phyloP scores from a whole-genome alignment of 2,888 invertebrate genomes.

The Aproaerema taeniolella region DNA sequence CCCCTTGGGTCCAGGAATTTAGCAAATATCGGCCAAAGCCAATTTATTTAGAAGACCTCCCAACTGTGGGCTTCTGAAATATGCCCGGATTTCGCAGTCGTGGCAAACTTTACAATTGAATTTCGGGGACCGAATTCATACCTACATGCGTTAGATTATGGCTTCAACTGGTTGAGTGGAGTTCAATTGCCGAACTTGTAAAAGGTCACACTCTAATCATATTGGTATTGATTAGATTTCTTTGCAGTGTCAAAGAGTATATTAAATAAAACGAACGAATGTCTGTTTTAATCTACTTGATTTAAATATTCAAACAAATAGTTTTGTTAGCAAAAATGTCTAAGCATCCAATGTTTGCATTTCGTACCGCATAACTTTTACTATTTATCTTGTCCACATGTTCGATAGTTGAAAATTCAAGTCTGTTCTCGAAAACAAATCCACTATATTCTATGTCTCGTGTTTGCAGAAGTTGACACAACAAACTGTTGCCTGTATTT shows the following conservation, averaged over 20 bases:
- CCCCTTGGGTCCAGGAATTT: conserved; percentile 58
- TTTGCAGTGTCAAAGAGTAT: too few species aligned
- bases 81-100: conserved; percentile 25
- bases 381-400: conserved; percentile 9
- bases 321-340: too few species aligned
- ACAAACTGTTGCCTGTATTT: conserved; percentile 67
- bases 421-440: conserved; percentile 8
- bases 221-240: too few species aligned
- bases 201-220: conserved; percentile 4
- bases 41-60: conserved; percentile 44
- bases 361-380: conserved; percentile 5
- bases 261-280: too few species aligned
- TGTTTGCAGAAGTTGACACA: conserved; percentile 29
- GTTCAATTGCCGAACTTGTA: conserved; percentile 5
- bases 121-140: conserved; percentile 19
- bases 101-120: conserved; percentile 26
- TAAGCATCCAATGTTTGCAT: too few species aligned
- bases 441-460: conserved; percentile 8
- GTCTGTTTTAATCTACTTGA: too few species aligned
- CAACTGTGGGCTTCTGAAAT: conserved; percentile 24
- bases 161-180: conserved; percentile 1
- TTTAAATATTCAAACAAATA: too few species aligned
- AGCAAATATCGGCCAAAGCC: conserved; percentile 56
- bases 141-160: conserved; percentile 2
- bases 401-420: conserved; percentile 10